Evolutionary conservation across 2,113 vertebrate genomes (phyloP).

Genomic region (Scartelaos histophorus): DNA sequence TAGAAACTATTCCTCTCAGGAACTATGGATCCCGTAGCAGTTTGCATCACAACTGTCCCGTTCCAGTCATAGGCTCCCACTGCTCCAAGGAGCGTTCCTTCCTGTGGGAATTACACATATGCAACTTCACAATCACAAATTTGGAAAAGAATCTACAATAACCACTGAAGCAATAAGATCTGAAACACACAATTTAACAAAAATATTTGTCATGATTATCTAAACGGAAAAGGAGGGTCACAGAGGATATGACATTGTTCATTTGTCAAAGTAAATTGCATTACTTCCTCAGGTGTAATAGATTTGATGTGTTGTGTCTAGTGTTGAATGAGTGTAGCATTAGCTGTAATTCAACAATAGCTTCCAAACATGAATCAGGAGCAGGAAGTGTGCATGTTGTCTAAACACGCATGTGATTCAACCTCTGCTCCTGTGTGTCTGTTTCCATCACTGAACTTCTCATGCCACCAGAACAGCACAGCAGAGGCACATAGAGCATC

Average conservation of each 20-base stretch:
- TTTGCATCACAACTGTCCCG: conserved; percentile 91
- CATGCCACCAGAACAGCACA: conserved; percentile 20
- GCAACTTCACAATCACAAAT: background rate
- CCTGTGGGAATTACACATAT: conserved; percentile 67
- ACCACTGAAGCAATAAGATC: background rate
- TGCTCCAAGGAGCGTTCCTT: conserved; percentile 90
- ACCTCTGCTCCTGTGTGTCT: conserved; percentile 8
- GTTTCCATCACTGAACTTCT: conserved; percentile 10
- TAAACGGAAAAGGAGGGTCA: conserved; percentile 40
- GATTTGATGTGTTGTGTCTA: conserved; percentile 9
- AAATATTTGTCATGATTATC: conserved; percentile 12
- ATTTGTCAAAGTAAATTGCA: conserved; percentile 16
- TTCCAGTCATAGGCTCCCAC: conserved; percentile 98
- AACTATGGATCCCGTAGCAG: conserved; percentile 56
- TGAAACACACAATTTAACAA: background rate
- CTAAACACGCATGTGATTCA: conserved; percentile 31
- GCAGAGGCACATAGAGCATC: conserved; percentile 11
- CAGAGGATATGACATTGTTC: conserved; percentile 19
- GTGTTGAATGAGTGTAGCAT: background rate
- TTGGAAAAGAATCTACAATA: background rate
- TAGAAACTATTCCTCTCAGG: conserved; percentile 82
- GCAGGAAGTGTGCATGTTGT: conserved; percentile 42
- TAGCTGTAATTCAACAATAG: conserved; percentile 4
- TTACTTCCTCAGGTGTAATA: conserved; percentile 10
- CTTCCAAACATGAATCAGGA: conserved; percentile 32